phyloP scores from a whole-genome alignment of 2,797 vertebrate species.

The Rhabdophis nuchalis region DNA sequence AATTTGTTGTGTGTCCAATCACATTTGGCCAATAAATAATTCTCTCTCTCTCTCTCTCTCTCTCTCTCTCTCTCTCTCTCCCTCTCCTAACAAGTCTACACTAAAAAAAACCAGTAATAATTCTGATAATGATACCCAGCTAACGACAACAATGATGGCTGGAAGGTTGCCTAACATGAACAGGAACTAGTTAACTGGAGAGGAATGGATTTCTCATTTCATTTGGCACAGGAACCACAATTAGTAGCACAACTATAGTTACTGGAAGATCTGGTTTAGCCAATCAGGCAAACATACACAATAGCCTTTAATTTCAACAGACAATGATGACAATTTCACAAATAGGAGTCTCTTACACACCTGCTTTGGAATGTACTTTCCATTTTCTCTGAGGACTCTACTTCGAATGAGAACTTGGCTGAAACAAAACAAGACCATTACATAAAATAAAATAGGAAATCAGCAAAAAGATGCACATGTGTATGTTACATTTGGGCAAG shows the following conservation, averaged over 20 bases:
- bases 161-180: not conserved
- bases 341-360: constrained; percentile 60
- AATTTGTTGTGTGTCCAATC: too few species aligned
- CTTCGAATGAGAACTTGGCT: constrained; percentile 98
- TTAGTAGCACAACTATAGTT: not conserved
- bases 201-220: not conserved
- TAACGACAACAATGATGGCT: not conserved
- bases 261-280: not conserved
- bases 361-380: constrained; percentile 98
- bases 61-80: too few species aligned
- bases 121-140: not conserved
- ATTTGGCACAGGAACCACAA: not conserved
- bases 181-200: not conserved
- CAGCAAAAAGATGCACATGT: constrained; percentile 22
- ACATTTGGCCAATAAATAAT: too few species aligned
- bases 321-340: not conserved
- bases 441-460: constrained; percentile 40
- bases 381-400: constrained; percentile 97
- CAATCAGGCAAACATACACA: not conserved
- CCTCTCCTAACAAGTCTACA: not conserved
- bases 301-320: not conserved
- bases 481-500: not conserved
- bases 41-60: too few species aligned
- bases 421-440: constrained; percentile 60
- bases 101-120: not conserved